Evolutionary conservation across 2,888 invertebrate species (phyloP).

Genomic region (Ethmia dodecea): DNA sequence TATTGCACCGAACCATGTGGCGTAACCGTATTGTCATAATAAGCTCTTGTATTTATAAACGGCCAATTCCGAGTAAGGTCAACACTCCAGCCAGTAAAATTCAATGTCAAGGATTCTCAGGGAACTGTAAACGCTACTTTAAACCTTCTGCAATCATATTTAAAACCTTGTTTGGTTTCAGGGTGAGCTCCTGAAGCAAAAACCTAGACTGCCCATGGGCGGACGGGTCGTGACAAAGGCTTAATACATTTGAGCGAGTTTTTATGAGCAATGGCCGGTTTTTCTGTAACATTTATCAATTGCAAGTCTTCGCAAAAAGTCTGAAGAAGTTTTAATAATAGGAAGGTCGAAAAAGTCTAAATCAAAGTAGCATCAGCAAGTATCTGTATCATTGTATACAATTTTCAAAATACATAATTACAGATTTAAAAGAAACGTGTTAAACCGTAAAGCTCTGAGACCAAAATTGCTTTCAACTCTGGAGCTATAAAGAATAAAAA

Average conservation of each 20-base stretch:
- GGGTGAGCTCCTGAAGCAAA: slow-evolving; percentile 15
- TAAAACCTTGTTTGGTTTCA: slow-evolving; percentile 20
- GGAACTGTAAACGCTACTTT: slow-evolving; percentile 16
- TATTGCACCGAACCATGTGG: background rate
- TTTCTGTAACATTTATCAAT: no score
- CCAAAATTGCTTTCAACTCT: no score
- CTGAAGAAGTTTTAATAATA: no score
- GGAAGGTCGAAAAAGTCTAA: no score
- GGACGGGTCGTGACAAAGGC: slow-evolving; percentile 32
- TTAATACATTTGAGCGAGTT: slow-evolving; percentile 24
- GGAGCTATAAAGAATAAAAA: background rate
- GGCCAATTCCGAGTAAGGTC: slow-evolving; percentile 10
- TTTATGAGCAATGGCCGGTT: no score
- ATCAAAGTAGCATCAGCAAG: no score
- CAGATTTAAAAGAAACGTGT: no score
- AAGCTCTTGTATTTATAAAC: background rate
- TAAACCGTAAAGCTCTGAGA: no score
- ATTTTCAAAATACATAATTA: no score
- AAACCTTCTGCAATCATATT: slow-evolving; percentile 15
- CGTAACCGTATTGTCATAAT: slow-evolving; percentile 1
- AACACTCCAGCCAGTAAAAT: slow-evolving; percentile 22
- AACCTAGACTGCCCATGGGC: slow-evolving; percentile 25
- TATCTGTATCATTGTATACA: no score
- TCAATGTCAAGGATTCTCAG: slow-evolving; percentile 36
- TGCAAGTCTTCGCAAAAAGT: no score